Conservation (phyloP, 1,140 invertebrate species). For the Arctopsyche grandis region DNA sequence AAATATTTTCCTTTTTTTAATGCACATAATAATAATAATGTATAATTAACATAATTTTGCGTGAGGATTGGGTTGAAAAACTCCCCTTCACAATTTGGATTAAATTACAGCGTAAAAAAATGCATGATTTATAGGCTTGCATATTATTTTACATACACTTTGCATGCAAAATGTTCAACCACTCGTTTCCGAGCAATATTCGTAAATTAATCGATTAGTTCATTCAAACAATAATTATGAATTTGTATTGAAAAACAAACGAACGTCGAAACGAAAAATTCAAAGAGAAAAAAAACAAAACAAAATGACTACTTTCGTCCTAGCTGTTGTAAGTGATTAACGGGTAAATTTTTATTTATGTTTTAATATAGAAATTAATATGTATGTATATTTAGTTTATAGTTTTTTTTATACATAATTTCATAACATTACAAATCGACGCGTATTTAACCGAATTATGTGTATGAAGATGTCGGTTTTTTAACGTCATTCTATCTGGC, state of each 20-base stretch:
- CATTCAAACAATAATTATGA: not conserved
- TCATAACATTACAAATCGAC: too few species aligned
- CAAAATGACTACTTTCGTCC: too few species aligned
- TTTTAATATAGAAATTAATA: too few species aligned
- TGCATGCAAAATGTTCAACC: not conserved
- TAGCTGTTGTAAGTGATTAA: too few species aligned
- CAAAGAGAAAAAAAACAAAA: too few species aligned
- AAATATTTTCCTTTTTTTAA: not conserved
- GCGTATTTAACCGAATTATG: not conserved
- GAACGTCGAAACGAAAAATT: too few species aligned
- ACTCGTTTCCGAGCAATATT: not conserved
- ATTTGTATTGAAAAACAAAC: too few species aligned
- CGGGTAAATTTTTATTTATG: too few species aligned
- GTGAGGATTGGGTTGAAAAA: not conserved
- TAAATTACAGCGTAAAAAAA: not conserved
- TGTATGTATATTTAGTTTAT: too few species aligned
- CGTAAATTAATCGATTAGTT: not conserved
- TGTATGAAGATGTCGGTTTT: not conserved
- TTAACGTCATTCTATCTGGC: not conserved
- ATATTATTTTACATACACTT: not conserved
- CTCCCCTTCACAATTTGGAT: not conserved
- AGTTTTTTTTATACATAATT: too few species aligned
- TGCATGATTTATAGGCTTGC: not conserved
- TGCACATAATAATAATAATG: not conserved
- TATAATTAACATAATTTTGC: slow-evolving; percentile 16